A percentile compares a stretch with the other conserved stretches of the same genome.
These are phyloP conservation scores for Paraplagusia blochii DNA, from an alignment of 2,113 vertebrate species.

Conservation along the genomic window DNA sequence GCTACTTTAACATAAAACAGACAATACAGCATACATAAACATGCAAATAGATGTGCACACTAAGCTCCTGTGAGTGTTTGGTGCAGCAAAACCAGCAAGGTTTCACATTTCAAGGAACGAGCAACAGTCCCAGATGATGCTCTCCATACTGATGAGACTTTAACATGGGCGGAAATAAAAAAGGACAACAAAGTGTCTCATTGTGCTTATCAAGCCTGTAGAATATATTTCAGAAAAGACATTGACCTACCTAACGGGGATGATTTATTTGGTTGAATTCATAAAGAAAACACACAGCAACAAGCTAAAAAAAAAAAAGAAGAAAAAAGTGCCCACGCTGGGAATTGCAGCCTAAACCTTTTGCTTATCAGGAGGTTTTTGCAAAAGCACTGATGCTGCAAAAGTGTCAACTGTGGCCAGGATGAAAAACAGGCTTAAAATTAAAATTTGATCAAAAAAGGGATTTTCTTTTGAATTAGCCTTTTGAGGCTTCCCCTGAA, in stretches of 20 bases:
- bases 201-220: slow-evolving; percentile 1
- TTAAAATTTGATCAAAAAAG: neutral
- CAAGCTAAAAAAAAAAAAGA: neutral
- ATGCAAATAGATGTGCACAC: slow-evolving; percentile 18
- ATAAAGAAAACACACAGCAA: slow-evolving; percentile 9
- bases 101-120: slow-evolving; percentile 17
- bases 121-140: neutral
- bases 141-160: slow-evolving; percentile 4
- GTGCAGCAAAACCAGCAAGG: slow-evolving; percentile 4
- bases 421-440: neutral
- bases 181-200: neutral
- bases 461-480: neutral
- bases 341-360: too few species aligned
- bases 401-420: neutral
- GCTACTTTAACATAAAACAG: slow-evolving; percentile 32
- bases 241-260: slow-evolving; percentile 4
- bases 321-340: too few species aligned
- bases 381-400: neutral
- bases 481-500: neutral
- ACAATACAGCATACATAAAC: slow-evolving; percentile 1
- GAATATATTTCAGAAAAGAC: slow-evolving; percentile 5
- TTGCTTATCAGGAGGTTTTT: too few species aligned
- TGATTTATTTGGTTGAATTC: slow-evolving; percentile 20
- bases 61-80: slow-evolving; percentile 2
- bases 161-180: neutral